Percentiles rank a stretch among this genome's conserved stretches.
Evolutionary conservation across 2,797 vertebrate genomes (phyloP).

Genomic region (Anguilla megastoma): DNA sequence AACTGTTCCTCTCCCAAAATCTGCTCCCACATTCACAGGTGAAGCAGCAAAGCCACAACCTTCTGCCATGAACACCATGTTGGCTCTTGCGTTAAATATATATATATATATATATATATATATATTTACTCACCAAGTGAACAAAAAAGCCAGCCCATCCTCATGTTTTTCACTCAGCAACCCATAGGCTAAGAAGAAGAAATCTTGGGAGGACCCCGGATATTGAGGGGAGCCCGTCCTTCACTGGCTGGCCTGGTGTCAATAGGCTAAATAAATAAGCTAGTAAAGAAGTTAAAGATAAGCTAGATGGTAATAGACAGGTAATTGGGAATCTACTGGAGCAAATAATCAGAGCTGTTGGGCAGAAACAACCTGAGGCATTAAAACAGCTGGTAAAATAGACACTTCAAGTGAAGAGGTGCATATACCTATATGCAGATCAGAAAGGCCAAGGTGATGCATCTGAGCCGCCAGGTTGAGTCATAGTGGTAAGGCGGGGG

Average conservation of each 20-base stretch:
- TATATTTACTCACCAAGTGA: not conserved
- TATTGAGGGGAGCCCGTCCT: not conserved
- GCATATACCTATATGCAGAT: not conserved
- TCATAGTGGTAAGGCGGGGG: not conserved
- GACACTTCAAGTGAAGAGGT: not conserved
- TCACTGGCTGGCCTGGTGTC: not conserved
- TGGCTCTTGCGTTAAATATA: not conserved
- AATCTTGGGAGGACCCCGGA: not conserved
- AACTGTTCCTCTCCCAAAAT: not conserved
- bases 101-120: not conserved
- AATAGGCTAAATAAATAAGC: not conserved
- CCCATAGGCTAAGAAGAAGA: not conserved
- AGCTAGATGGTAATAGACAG: not conserved
- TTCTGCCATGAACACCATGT: not conserved
- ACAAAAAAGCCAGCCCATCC: too few relatives aligned
- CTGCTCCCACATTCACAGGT: not conserved
- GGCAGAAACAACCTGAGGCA: not conserved
- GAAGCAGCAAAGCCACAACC: not conserved
- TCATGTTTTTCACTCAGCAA: not conserved
- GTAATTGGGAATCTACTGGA: not conserved
- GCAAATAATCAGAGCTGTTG: not conserved
- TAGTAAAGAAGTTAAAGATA: not conserved
- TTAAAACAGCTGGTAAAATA: not conserved
- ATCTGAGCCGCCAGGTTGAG: not conserved
- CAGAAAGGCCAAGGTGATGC: not conserved